Conservation (phyloP, 1,140 invertebrate genomes). For the Heliconius congener region DNA sequence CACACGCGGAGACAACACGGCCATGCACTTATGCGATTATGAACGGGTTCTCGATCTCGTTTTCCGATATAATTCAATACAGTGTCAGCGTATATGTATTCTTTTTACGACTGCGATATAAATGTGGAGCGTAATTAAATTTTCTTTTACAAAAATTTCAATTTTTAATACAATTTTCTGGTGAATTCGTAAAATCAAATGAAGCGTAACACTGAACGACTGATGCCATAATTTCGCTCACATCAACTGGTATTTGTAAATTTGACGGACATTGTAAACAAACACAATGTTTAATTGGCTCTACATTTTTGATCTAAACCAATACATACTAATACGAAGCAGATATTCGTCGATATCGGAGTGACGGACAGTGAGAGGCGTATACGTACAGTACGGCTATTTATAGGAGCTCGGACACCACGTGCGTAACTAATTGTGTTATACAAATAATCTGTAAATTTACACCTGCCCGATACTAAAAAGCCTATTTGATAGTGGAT, state of each 20-base stretch:
- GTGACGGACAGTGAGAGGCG: constrained; percentile 70
- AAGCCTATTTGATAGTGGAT: constrained; percentile 36
- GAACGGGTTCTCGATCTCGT: constrained; percentile 38
- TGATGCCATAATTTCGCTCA: constrained; percentile 4
- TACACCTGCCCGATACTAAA: constrained; percentile 50
- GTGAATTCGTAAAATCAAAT: background rate
- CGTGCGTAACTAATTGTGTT: constrained; percentile 76
- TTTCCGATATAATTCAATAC: constrained; percentile 48
- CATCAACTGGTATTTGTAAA: constrained; percentile 37
- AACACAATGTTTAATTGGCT: constrained; percentile 25
- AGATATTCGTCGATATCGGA: constrained; percentile 58
- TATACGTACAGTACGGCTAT: constrained; percentile 46
- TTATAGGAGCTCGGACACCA: constrained; percentile 67
- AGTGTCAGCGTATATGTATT: constrained; percentile 13
- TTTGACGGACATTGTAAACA: constrained; percentile 42
- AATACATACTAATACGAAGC: constrained; percentile 51
- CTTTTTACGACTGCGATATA: background rate
- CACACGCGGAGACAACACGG: constrained; percentile 54
- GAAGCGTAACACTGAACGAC: background rate
- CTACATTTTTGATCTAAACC: constrained; percentile 29
- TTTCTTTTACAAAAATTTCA: background rate
- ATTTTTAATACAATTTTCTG: background rate
- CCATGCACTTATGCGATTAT: constrained; percentile 34
- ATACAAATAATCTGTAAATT: constrained; percentile 63
- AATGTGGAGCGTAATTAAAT: background rate